These are phyloP conservation scores for Cryptotis parvus DNA, from an alignment of 2,113 vertebrate genomes.

Conservation along the genomic window DNA sequence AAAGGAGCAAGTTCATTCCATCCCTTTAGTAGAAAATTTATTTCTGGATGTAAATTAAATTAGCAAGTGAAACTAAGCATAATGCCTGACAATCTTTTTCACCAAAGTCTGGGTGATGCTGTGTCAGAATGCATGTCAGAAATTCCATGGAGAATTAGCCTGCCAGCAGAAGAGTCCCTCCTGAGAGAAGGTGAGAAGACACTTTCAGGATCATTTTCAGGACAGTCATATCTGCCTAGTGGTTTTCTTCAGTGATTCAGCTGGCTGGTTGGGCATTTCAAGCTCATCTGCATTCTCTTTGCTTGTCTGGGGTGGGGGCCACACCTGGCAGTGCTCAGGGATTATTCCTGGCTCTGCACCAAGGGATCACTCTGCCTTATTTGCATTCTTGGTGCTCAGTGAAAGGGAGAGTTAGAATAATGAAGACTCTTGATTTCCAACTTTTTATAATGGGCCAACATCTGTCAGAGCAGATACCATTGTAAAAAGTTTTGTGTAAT, in stretches of 20 bases:
- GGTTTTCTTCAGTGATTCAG: neutral
- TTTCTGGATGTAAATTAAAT: neutral
- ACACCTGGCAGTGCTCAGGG: too few species aligned
- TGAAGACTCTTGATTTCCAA: neutral
- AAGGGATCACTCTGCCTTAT: neutral
- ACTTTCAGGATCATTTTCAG: neutral
- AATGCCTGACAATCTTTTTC: neutral
- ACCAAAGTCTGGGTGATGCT: neutral
- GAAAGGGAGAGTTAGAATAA: neutral
- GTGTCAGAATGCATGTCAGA: neutral
- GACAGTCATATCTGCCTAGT: neutral
- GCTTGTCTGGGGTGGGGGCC: too few species aligned
- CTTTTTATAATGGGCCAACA: neutral
- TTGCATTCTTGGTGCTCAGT: neutral
- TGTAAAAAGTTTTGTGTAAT: neutral
- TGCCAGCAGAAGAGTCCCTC: neutral
- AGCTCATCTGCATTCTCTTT: neutral
- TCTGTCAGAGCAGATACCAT: neutral
- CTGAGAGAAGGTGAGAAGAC: neutral
- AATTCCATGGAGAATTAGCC: neutral
- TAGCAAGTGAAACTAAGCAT: neutral
- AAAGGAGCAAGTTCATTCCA: neutral
- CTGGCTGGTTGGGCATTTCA: neutral
- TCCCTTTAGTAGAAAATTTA: neutral
- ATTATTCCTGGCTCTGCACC: too few species aligned